A percentile compares a stretch with the other conserved stretches of the same genome.
phyloP scores from a whole-genome alignment of 1,140 invertebrate species.

The Aphaenogaster rudis region DNA sequence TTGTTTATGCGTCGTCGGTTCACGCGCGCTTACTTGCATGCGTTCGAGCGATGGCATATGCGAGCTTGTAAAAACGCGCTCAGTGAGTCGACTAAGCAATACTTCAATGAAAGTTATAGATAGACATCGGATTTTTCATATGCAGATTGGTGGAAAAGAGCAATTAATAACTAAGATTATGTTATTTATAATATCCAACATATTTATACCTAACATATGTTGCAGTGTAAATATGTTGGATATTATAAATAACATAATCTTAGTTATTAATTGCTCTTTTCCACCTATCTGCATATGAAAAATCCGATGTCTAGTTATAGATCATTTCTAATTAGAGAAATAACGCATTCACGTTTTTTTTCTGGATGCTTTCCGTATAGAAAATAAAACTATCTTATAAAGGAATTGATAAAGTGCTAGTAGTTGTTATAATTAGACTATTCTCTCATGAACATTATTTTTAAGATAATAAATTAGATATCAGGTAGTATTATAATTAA shows the following conservation, averaged over 20 bases:
- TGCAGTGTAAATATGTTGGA: too few species aligned
- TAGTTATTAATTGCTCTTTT: too few species aligned
- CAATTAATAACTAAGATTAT: too few species aligned
- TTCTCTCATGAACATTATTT: not conserved
- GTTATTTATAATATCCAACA: too few species aligned
- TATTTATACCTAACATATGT: too few species aligned
- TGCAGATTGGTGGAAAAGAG: too few species aligned
- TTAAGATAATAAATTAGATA: not conserved
- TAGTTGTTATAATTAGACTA: not conserved
- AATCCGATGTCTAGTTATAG: not conserved
- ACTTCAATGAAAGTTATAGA: not conserved
- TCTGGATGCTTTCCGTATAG: too few species aligned
- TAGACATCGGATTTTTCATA: not conserved
- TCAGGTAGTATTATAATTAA: not conserved
- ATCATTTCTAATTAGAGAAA: not conserved
- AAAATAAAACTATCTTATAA: not conserved
- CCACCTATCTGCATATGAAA: too few species aligned
- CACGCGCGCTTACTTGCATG: constrained; percentile 23
- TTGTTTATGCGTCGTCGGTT: constrained; percentile 57
- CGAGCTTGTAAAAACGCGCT: constrained; percentile 43
- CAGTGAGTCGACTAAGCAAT: constrained; percentile 18
- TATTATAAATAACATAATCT: too few species aligned
- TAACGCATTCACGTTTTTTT: not conserved
- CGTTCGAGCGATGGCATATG: not conserved
- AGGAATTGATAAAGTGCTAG: not conserved